Percentiles rank a stretch among this genome's conserved stretches.
These are phyloP conservation scores for Rhadina sibilatrix DNA, from an alignment of 2,113 vertebrate genomes.

Conservation along the genomic window DNA sequence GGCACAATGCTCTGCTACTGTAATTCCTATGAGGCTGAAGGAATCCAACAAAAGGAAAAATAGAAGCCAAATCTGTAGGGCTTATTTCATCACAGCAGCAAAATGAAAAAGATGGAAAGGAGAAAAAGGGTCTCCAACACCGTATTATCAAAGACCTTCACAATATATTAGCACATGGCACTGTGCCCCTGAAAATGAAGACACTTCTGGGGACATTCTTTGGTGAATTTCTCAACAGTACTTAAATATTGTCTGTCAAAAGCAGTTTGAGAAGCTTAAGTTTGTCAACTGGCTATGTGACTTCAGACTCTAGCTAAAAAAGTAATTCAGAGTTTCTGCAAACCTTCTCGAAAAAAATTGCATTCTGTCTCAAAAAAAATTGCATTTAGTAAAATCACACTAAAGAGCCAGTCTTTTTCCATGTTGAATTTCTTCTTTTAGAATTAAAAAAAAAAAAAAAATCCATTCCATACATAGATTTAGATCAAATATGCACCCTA, in stretches of 20 bases:
- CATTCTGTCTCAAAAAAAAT: not conserved
- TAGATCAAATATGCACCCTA: not conserved
- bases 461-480: not conserved
- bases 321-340: not conserved
- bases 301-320: not conserved
- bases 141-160: not conserved
- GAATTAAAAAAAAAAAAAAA: not conserved
- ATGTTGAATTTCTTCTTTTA: not conserved
- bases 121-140: not conserved
- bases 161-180: not conserved
- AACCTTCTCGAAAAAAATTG: not conserved
- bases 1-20: not conserved
- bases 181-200: not conserved
- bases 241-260: not conserved
- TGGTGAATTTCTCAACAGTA: not conserved
- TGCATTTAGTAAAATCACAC: not conserved
- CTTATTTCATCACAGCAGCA: not conserved
- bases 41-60: not conserved
- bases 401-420: not conserved
- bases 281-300: not conserved
- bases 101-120: not conserved
- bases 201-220: not conserved
- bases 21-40: not conserved
- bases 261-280: not conserved
- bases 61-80: not conserved